Base-by-base conservation (phyloP, 2,888 invertebrate species). In the Mystacides longicornis region DNA sequence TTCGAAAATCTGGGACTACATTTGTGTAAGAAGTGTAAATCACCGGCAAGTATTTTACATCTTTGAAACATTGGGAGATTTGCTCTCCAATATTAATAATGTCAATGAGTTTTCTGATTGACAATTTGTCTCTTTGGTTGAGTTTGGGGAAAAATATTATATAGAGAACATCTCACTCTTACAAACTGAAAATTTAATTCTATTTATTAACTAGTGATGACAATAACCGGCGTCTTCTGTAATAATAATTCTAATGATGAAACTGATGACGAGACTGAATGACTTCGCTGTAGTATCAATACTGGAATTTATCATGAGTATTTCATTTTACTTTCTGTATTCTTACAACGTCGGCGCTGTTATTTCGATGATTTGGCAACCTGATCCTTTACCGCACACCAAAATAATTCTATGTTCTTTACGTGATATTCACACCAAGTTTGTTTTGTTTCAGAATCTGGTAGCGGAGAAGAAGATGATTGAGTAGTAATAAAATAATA, bases 251-350 rank as follows among this genome's bases (percentile, higher is more conserved):
- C 16, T 16, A 27, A 72, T 77, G 77, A 77, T 77, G 77, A 77
- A 65, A 76, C 72, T 69, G 76, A 76, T 77, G 77, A 77, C 77
- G 77, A 77, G 77, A 76, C 77, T 68, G 69, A 77, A 71, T 64
- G 63, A 52, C n/a, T 63, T 61, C 27, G 62, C 56, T 50, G 56
- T 47, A 31, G 65, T 59, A 18, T 56, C 53, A 62, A 62, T 63
- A 56, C 27, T 58, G 33, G 27, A 37, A 33, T 16, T 23, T 37
- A 9, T 47, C 19, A 22, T 52, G 54, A 61, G 59, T 59, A 27
- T 57, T 61, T 61, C 51, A 48, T 55, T 51, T 51, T 21, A 20
- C 9, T 19, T 23, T 27, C 1, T 9, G 21, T 31, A 23, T 22
- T 16, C 2, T 48, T 51, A 48, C 57, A 51, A 49, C 43, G 49